Conservation (phyloP, 2,888 invertebrate species). For the Tiliacea citrago region DNA sequence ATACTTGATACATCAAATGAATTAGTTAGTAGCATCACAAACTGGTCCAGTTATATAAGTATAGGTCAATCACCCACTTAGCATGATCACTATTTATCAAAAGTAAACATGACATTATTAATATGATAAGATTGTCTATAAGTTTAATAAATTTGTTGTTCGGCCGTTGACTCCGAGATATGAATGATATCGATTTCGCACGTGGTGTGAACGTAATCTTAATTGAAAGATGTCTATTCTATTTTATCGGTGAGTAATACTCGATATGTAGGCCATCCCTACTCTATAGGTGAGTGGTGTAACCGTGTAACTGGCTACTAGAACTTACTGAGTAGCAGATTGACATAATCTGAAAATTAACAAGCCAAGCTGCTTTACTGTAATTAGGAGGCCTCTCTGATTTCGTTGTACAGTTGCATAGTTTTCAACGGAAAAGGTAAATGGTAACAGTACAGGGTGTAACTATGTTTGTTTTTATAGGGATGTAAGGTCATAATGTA, state of each 20-base stretch:
- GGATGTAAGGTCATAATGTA: neutral
- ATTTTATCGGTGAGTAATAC: conserved; percentile 45
- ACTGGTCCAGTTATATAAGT: conserved; percentile 21
- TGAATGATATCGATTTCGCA: conserved; percentile 48
- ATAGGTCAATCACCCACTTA: conserved; percentile 59
- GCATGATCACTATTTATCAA: conserved; percentile 52
- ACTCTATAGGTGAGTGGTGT: conserved; percentile 19
- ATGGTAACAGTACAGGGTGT: neutral
- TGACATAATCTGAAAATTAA: conserved; percentile 22
- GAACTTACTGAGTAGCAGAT: neutral
- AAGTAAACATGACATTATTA: conserved; percentile 60
- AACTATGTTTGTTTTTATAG: neutral
- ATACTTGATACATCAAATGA: too few relatives aligned
- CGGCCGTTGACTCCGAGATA: conserved; percentile 58
- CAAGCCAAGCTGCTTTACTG: neutral
- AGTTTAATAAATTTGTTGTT: conserved; percentile 64
- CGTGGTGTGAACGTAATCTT: conserved; percentile 51
- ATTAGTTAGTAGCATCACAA: conserved; percentile 26
- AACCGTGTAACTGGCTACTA: conserved; percentile 5
- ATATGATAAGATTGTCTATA: conserved; percentile 64
- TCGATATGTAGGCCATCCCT: conserved; percentile 45
- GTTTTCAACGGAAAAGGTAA: neutral
- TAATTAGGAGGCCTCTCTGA: neutral
- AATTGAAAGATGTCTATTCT: conserved; percentile 51
- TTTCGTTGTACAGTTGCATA: neutral